A percentile compares a stretch with the other conserved stretches of the same genome.
Evolutionary conservation across 2,113 vertebrate genomes (phyloP).

Genomic region (Dipodomys merriami): DNA sequence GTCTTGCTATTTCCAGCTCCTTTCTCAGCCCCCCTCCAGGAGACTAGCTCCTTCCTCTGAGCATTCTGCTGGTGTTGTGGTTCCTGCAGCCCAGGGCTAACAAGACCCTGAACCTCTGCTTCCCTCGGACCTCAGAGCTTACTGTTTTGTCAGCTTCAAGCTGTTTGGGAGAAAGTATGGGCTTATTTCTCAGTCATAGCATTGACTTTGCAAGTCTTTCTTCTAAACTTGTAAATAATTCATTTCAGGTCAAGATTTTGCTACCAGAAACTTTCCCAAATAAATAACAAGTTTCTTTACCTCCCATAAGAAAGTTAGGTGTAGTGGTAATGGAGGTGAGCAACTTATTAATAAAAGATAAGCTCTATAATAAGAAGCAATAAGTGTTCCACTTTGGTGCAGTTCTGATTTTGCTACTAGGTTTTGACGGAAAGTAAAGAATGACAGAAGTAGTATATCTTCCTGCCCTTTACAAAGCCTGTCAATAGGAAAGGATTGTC

Average conservation of each 20-base stretch:
- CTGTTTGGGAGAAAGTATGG: conserved; percentile 76
- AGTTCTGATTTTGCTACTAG: conserved; percentile 23
- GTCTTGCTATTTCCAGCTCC: conserved; percentile 21
- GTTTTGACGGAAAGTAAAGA: conserved; percentile 47
- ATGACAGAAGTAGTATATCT: conserved; percentile 9
- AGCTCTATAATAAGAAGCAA: conserved; percentile 43
- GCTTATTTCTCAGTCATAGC: conserved; percentile 77
- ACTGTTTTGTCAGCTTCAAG: conserved; percentile 77
- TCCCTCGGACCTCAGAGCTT: conserved; percentile 67
- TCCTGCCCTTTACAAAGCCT: background rate
- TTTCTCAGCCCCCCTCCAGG: conserved; percentile 44
- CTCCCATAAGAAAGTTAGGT: conserved; percentile 43
- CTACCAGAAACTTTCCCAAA: conserved; percentile 73
- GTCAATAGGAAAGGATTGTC: background rate
- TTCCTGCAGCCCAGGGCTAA: conserved; percentile 67
- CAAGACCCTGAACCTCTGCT: conserved; percentile 61
- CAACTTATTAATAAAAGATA: conserved; percentile 74
- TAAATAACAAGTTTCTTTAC: conserved; percentile 70
- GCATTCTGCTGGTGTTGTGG: conserved; percentile 5
- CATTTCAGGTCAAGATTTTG: conserved; percentile 69
- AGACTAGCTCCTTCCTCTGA: conserved; percentile 40
- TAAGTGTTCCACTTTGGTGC: conserved; percentile 23
- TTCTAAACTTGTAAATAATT: conserved; percentile 79
- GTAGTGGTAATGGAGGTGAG: conserved; percentile 57
- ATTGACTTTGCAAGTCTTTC: conserved; percentile 76